Evolutionary conservation across 2,888 invertebrate genomes (phyloP), one percentile per base, ranked within the genome.

Genomic region (Volucella zonaria): DNA sequence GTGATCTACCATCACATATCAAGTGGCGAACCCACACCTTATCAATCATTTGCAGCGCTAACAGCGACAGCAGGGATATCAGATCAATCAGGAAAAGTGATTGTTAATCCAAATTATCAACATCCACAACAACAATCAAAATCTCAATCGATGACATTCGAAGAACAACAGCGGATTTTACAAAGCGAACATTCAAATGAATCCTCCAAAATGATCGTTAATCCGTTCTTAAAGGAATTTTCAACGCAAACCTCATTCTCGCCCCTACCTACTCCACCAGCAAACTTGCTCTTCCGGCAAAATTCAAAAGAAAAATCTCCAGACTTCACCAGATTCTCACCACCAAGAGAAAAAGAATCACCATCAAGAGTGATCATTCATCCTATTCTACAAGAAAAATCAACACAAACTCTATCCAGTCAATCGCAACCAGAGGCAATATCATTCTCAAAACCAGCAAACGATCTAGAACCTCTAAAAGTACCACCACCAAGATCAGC

Each of bases 321-420:
- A 31, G 54, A 54, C 6, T 12, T 31, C 15, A 1, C 12, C 3
- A n/a, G 38, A 40, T 4, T 9, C 8, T 8, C 38, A n/a, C 0
- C 40, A 8, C 18, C 18, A 43, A 14, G 14, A 49, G 49, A 14
- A 11, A 8, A 3, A 49, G 49, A 49, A 49, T 14, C 58, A 12
- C 52, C 45, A 18, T 40, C 54, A 2, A 75, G 45, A 45, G 56
- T 43, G 42, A 78, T 62, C 40, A 43, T 82, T 0, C 79, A 82
- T 38, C 66, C 59, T 3, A 77, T 77, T 12, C 9, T 64, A 1
- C 47, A 77, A 45, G 52, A 59, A 0, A 47, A 8, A 47, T 58
- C 52, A 51, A 77, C 66, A 0, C 77, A 70, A 43, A 70, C 43
- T 1, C 38, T 23, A 68, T 15, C 38, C 2, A 42, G 0, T 18